Percentiles rank a stretch among this genome's conserved stretches.
Conservation (phyloP, 2,113 vertebrate species). For the Clinocottus analis region DNA sequence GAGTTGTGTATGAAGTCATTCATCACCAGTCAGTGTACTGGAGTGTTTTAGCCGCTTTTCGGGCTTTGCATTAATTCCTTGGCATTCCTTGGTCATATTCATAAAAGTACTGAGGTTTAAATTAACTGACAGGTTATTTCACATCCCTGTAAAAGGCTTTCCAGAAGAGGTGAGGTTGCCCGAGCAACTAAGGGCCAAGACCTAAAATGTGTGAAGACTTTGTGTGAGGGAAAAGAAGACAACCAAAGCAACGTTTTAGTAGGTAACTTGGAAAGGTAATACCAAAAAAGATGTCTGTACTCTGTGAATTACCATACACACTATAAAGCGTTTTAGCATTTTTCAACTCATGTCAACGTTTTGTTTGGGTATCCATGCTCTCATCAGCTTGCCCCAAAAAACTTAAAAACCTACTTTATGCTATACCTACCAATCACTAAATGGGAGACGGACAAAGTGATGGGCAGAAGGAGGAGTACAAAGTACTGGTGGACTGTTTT, state of each 20-base stretch:
- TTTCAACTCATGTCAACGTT: too few species aligned
- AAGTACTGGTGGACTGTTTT: neutral
- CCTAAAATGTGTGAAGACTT: conserved; percentile 48
- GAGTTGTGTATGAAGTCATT: conserved; percentile 66
- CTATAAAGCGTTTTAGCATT: neutral
- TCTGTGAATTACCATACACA: neutral
- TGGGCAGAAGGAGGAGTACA: too few species aligned
- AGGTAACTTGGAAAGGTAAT: neutral
- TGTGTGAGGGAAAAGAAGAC: conserved; percentile 24
- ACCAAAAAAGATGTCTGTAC: neutral
- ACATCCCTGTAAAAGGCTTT: conserved; percentile 46
- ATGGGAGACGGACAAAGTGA: neutral
- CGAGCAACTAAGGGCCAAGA: conserved; percentile 8
- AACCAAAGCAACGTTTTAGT: neutral
- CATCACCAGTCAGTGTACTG: conserved; percentile 21
- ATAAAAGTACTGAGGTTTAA: conserved; percentile 37
- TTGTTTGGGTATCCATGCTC: neutral
- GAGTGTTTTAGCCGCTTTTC: conserved; percentile 37
- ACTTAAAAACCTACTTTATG: too few species aligned
- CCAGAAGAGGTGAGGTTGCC: conserved; percentile 38
- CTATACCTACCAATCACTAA: neutral
- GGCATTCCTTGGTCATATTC: conserved; percentile 44
- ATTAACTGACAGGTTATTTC: conserved; percentile 41
- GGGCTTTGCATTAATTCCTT: conserved; percentile 54
- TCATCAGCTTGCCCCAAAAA: too few species aligned